Conservation (phyloP, 2,113 vertebrate species). For the Perca fluviatilis region DNA sequence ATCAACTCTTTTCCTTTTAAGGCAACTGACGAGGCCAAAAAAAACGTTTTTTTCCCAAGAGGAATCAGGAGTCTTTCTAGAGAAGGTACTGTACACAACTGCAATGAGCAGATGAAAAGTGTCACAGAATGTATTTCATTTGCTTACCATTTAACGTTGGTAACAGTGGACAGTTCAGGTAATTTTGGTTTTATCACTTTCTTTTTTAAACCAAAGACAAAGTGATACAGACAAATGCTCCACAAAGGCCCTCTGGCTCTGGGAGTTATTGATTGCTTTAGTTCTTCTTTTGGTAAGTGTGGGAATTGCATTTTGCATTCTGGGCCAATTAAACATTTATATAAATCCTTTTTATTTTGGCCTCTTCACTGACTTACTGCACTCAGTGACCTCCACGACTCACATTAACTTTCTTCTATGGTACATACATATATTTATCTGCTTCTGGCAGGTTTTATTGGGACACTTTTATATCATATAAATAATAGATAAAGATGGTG, state of each 20-base stretch:
- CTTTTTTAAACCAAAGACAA: not conserved
- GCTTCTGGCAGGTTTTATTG: constrained; percentile 71
- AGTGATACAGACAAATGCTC: not conserved
- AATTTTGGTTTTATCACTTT: not conserved
- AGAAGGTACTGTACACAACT: not conserved
- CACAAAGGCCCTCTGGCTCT: not conserved
- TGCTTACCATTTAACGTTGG: not conserved
- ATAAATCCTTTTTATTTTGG: constrained; percentile 3
- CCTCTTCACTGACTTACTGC: constrained; percentile 19
- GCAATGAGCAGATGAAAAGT: not conserved
- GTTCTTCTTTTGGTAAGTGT: not conserved
- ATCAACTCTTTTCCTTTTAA: constrained; percentile 2
- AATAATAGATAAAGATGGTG: constrained; percentile 78
- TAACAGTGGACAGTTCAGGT: not conserved
- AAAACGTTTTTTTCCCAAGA: not conserved
- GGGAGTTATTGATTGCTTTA: not conserved
- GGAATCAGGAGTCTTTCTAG: not conserved
- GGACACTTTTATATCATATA: constrained; percentile 76
- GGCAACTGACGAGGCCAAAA: not conserved
- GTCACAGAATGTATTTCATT: not conserved
- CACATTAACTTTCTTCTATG: constrained; percentile 57
- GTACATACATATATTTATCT: constrained; percentile 79
- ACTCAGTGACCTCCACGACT: constrained; percentile 63
- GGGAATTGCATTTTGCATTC: not conserved
- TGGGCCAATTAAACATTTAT: not conserved